Conservation (phyloP, 2,113 vertebrate species). For the Notarius quadriscutis region DNA sequence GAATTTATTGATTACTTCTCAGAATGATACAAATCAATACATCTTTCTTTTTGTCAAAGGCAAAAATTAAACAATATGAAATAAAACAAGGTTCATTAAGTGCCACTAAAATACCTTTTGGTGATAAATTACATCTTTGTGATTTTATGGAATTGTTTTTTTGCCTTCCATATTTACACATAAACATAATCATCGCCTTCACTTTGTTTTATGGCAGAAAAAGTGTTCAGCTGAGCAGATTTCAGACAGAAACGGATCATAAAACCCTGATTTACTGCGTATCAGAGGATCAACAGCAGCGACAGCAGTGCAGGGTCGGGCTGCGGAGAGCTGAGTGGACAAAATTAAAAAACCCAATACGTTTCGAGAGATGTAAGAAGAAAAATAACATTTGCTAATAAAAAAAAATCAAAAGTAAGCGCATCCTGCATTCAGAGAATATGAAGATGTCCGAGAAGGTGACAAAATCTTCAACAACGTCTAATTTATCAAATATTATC, state of each 20-base stretch:
- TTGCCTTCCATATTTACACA: too few species aligned
- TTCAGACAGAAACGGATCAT: constrained; percentile 18
- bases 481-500: too few species aligned
- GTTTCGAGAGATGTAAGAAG: too few species aligned
- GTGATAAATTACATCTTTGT: neutral
- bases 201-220: constrained; percentile 24
- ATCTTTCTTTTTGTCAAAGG: neutral
- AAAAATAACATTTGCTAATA: neutral
- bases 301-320: neutral
- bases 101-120: neutral
- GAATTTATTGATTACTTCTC: neutral
- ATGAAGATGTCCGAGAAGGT: neutral
- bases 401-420: neutral
- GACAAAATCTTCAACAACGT: too few species aligned
- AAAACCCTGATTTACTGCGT: constrained; percentile 32
- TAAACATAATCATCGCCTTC: neutral
- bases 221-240: constrained; percentile 27
- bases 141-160: neutral
- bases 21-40: neutral
- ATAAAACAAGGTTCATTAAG: neutral
- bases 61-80: neutral
- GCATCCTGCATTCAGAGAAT: too few species aligned
- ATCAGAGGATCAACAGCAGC: constrained; percentile 23
- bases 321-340: too few species aligned
- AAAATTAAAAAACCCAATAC: too few species aligned